Evolutionary conservation across 2,797 vertebrate species (phyloP).

Genomic region (Odontamblyopus lacepedii): DNA sequence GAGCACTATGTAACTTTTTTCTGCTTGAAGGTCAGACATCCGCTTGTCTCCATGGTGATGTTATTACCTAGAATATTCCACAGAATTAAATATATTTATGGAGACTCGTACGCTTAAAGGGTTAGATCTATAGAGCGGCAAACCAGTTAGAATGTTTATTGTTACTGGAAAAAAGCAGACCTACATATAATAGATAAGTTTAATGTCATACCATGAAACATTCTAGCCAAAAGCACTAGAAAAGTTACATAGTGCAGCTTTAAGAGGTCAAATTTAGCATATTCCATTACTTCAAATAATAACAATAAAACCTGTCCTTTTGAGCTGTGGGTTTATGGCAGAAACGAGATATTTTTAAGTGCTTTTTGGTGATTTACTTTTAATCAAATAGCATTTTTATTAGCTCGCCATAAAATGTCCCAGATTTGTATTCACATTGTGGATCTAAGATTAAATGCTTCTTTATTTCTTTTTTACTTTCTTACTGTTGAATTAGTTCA

Average conservation of each 20-base stretch:
- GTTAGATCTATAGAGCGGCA: background rate
- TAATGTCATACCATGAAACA: background rate
- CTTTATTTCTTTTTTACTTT: conserved; percentile 8
- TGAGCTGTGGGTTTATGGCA: background rate
- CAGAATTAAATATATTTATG: background rate
- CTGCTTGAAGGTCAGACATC: too few species aligned
- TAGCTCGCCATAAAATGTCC: conserved; percentile 7
- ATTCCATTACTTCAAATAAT: background rate
- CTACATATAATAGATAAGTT: background rate
- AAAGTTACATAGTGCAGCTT: background rate
- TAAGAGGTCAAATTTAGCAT: background rate
- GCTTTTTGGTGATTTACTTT: conserved; percentile 28
- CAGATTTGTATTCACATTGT: conserved; percentile 24
- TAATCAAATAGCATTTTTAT: conserved; percentile 17
- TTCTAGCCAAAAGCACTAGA: background rate
- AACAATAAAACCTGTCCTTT: background rate
- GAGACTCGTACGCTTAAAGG: background rate
- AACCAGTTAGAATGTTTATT: too few species aligned
- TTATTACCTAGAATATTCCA: too few species aligned
- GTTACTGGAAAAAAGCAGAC: background rate
- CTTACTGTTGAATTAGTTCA: conserved; percentile 15
- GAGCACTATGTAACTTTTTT: too few species aligned
- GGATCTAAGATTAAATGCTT: conserved; percentile 16
- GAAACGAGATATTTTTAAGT: conserved; percentile 7
- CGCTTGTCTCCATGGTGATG: too few species aligned